Percentiles rank a stretch among this genome's conserved stretches.
Evolutionary conservation across 92 coral and sea anemone species (phyloP).

Genomic region (Virgularia gustaviana): DNA sequence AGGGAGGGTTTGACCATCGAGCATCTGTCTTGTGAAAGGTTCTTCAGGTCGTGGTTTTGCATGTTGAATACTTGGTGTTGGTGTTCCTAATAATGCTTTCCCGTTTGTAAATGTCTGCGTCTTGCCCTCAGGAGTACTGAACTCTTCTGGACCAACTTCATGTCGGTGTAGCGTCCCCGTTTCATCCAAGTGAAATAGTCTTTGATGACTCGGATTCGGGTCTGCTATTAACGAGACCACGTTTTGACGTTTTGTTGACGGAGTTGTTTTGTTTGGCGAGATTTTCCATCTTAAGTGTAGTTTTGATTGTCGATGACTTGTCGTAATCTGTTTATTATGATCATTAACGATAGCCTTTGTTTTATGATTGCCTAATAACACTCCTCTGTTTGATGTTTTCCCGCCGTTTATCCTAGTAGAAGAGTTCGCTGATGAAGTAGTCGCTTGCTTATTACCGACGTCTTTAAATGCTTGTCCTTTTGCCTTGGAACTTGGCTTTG

Average conservation of each 20-base stretch:
- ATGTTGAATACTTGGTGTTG: neutral
- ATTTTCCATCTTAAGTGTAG: neutral
- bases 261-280: neutral
- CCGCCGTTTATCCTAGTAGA: too few relatives aligned
- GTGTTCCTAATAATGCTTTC: neutral
- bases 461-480: too few relatives aligned
- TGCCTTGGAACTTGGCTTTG: too few relatives aligned
- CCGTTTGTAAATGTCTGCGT: constrained; percentile 16
- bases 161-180: constrained; percentile 35
- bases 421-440: too few relatives aligned
- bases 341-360: too few relatives aligned
- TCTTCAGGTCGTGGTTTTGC: neutral
- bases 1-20: neutral
- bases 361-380: too few relatives aligned
- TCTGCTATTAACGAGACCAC: constrained; percentile 1
- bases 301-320: neutral
- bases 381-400: too few relatives aligned
- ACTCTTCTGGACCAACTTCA: constrained; percentile 37
- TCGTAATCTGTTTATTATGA: too few relatives aligned
- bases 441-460: too few relatives aligned
- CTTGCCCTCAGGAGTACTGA: constrained; percentile 22
- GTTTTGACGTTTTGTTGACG: constrained; percentile 15
- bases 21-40: constrained; percentile 8
- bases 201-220: constrained; percentile 16
- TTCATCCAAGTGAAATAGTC: constrained; percentile 31